Conservation (phyloP, 2,797 vertebrate species). For the Epinephelus awoara region DNA sequence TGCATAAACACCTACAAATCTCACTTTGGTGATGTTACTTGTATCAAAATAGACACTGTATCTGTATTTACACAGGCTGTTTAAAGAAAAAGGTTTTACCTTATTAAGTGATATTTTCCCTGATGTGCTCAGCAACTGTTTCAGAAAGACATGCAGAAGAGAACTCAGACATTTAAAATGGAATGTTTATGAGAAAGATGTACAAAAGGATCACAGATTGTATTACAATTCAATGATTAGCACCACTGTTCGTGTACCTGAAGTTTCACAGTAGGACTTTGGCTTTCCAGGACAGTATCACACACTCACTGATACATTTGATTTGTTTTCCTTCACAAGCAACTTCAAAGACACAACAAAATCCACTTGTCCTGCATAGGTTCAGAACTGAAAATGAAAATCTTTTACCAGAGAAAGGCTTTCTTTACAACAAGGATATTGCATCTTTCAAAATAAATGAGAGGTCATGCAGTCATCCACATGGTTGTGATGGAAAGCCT, state of each 20-base stretch:
- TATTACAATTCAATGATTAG: not conserved
- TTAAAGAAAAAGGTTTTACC: not conserved
- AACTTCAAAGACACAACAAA: not conserved
- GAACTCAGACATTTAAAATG: not conserved
- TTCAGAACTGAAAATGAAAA: not conserved
- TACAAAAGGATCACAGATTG: not conserved
- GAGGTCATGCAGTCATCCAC: too few relatives aligned
- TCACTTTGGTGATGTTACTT: not conserved
- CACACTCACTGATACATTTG: too few relatives aligned
- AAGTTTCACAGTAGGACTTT: not conserved
- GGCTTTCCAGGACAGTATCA: not conserved
- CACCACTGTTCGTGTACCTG: not conserved
- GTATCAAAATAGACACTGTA: not conserved
- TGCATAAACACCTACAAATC: not conserved
- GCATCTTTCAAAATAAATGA: not conserved
- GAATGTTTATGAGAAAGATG: not conserved
- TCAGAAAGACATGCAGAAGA: not conserved
- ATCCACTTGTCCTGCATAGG: not conserved
- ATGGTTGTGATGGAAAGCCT: not conserved
- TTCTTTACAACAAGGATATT: not conserved
- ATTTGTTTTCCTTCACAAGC: too few relatives aligned
- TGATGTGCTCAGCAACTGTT: not conserved
- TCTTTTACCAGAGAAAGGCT: not conserved
- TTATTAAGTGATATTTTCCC: not conserved
- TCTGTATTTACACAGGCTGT: too few relatives aligned